These are phyloP conservation scores for Rhaphigaster nebulosa DNA, from an alignment of 2,888 invertebrate species.

Conservation along the genomic window DNA sequence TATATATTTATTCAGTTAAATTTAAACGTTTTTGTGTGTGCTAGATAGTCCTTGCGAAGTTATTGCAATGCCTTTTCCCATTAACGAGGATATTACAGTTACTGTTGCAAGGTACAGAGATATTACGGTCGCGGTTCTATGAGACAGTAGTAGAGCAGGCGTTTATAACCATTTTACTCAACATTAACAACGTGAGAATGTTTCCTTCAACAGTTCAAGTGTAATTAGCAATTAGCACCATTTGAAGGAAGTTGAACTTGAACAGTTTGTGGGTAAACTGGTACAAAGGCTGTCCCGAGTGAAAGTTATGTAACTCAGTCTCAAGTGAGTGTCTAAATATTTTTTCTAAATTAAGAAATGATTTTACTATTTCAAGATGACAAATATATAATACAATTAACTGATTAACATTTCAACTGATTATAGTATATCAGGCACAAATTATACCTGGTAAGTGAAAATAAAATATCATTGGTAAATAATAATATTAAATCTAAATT, in stretches of 20 bases:
- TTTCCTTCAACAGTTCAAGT: not conserved
- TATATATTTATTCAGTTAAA: too few relatives aligned
- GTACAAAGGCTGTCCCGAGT: not conserved
- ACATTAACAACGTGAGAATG: not conserved
- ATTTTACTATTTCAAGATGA: not conserved
- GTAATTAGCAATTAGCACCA: not conserved
- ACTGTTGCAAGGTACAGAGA: too few relatives aligned
- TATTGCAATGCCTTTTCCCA: too few relatives aligned
- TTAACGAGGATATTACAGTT: too few relatives aligned
- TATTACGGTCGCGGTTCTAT: not conserved
- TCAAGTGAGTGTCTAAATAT: not conserved
- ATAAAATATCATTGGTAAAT: too few relatives aligned
- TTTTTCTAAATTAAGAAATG: not conserved
- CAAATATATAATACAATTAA: not conserved
- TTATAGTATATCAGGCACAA: too few relatives aligned
- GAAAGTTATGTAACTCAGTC: not conserved
- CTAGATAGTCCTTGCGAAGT: too few relatives aligned
- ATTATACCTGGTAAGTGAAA: too few relatives aligned
- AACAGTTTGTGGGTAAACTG: not conserved
- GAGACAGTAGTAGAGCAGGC: not conserved
- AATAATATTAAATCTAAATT: too few relatives aligned
- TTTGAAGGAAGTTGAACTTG: not conserved
- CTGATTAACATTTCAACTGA: too few relatives aligned
- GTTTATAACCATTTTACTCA: not conserved
- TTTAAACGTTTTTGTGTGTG: too few relatives aligned